Conservation (phyloP, 2,113 vertebrate genomes). For the Prunella fulvescens region DNA sequence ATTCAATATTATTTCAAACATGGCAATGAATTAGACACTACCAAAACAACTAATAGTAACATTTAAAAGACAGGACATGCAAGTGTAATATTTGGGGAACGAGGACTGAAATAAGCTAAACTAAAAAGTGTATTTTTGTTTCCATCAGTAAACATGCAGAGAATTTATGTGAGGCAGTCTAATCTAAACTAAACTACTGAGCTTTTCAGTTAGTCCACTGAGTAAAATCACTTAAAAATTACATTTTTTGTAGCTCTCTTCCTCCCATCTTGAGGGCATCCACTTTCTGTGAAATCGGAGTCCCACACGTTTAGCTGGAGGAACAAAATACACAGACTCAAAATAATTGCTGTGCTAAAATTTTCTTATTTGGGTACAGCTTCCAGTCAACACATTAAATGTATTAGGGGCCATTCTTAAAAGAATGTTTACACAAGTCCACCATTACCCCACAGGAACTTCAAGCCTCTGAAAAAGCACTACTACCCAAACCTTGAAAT, state of each 20-base stretch:
- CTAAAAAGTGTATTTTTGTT: background rate
- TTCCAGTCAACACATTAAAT: background rate
- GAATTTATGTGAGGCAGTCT: background rate
- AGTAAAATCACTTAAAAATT: background rate
- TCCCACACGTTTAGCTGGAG: constrained; percentile 65
- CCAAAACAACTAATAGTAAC: background rate
- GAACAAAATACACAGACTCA: constrained; percentile 16
- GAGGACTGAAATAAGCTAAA: background rate
- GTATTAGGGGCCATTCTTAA: background rate
- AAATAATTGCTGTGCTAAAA: background rate
- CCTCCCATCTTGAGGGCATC: constrained; percentile 70
- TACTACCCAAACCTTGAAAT: background rate
- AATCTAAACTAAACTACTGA: background rate
- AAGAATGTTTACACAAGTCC: background rate
- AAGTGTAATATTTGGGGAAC: background rate
- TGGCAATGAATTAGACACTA: background rate
- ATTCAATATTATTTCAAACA: background rate
- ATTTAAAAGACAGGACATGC: background rate
- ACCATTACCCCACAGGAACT: background rate
- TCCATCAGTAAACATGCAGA: background rate
- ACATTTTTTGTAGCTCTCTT: constrained; percentile 57
- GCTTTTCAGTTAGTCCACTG: background rate
- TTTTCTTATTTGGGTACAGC: background rate
- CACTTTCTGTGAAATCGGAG: constrained; percentile 76
- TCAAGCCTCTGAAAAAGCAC: background rate